A percentile compares a stretch with the other conserved stretches of the same genome.
phyloP scores from a whole-genome alignment of 2,888 invertebrate genomes.

The Clepsis dumicolana region DNA sequence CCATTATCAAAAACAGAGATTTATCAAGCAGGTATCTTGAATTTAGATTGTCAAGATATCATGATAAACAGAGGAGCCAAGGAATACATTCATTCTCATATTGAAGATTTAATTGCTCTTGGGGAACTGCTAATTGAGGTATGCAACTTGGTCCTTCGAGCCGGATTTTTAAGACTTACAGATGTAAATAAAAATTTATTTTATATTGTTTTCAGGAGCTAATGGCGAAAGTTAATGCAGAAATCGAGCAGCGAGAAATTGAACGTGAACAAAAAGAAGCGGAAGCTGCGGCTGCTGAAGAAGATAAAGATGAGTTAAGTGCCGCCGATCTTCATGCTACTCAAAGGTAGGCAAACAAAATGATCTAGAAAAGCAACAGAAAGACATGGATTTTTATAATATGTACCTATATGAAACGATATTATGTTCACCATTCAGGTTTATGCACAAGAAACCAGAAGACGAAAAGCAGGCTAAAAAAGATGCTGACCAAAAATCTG shows the following conservation, averaged over 20 bases:
- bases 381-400: too few relatives aligned
- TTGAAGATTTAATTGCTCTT: slow-evolving; percentile 66
- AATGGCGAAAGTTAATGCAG: slow-evolving; percentile 61
- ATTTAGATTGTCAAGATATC: slow-evolving; percentile 71
- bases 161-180: not conserved
- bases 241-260: slow-evolving; percentile 56
- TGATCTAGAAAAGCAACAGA: not conserved
- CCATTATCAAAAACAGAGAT: slow-evolving; percentile 74
- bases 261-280: slow-evolving; percentile 50
- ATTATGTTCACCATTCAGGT: slow-evolving; percentile 52
- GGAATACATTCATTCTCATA: slow-evolving; percentile 69
- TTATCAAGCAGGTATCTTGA: slow-evolving; percentile 67
- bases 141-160: slow-evolving; percentile 27
- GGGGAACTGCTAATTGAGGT: slow-evolving; percentile 67
- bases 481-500: slow-evolving; percentile 33
- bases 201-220: slow-evolving; percentile 53
- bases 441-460: slow-evolving; percentile 68
- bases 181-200: not conserved
- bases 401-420: not conserved
- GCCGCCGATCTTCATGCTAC: slow-evolving; percentile 58
- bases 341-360: slow-evolving; percentile 54
- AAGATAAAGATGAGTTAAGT: slow-evolving; percentile 49
- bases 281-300: slow-evolving; percentile 50
- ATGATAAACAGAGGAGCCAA: slow-evolving; percentile 64
- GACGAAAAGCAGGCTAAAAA: slow-evolving; percentile 62